A percentile compares a stretch with the other conserved stretches of the same genome.
These are phyloP conservation scores for Turnix velox DNA, from an alignment of 2,113 vertebrate genomes.

Conservation along the genomic window DNA sequence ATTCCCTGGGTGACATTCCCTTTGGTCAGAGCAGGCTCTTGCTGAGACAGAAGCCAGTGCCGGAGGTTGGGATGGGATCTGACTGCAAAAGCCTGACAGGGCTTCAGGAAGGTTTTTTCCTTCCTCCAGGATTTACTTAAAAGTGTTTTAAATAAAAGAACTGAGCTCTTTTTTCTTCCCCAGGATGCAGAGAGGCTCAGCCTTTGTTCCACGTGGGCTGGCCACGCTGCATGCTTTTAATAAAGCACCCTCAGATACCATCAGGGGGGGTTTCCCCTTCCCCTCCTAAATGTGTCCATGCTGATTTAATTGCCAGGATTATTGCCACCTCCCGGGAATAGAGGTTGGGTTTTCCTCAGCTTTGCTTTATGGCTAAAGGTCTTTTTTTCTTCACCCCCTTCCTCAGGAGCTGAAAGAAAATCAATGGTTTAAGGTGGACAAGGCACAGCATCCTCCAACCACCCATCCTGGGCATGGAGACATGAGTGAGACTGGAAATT, in stretches of 20 bases:
- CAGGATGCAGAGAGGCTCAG: not conserved
- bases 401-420: not conserved
- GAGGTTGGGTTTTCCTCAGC: accelerated
- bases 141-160: not conserved
- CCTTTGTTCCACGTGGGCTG: slow-evolving; percentile 22
- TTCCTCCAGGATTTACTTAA: not conserved
- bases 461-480: not conserved
- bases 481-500: not conserved
- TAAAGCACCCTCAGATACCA: not conserved
- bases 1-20: not conserved
- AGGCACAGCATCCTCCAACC: not conserved
- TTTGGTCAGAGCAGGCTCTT: not conserved
- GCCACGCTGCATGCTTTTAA: not conserved
- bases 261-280: not conserved
- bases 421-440: not conserved
- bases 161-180: not conserved
- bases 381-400: not conserved
- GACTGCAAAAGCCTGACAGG: not conserved
- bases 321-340: not conserved
- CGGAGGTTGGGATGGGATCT: not conserved
- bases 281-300: not conserved
- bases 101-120: not conserved
- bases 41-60: not conserved
- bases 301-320: not conserved
- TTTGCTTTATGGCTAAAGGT: not conserved